Evolutionary conservation across 2,113 vertebrate species (phyloP).

Genomic region (Pelecanus crispus): DNA sequence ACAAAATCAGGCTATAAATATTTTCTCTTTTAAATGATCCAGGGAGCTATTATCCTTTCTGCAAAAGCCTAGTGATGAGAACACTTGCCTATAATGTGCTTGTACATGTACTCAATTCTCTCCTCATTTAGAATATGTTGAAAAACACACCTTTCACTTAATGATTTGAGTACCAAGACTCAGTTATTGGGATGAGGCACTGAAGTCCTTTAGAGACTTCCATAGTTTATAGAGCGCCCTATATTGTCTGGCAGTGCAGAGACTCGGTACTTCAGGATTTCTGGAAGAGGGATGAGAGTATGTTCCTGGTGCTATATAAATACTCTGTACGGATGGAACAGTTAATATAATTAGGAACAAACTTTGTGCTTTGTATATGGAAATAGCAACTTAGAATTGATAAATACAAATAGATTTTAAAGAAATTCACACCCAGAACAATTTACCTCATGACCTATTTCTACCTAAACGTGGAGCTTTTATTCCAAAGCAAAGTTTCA

Average conservation of each 20-base stretch:
- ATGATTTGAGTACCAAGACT: neutral
- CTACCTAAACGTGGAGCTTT: neutral
- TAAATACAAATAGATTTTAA: neutral
- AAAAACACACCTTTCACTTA: neutral
- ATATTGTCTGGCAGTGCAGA: neutral
- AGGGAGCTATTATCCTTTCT: neutral
- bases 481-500: neutral
- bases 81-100: neutral
- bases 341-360: neutral
- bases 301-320: neutral
- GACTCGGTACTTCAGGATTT: neutral
- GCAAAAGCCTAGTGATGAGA: neutral
- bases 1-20: neutral
- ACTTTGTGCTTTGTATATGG: neutral
- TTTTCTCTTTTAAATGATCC: neutral
- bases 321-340: neutral
- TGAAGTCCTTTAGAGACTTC: neutral
- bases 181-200: neutral
- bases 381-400: neutral
- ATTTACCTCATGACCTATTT: neutral
- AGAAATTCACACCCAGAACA: neutral
- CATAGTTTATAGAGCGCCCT: neutral
- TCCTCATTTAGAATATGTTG: neutral
- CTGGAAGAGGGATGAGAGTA: neutral
- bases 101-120: neutral